These are phyloP conservation scores for Protaetia brevitarsis DNA, from an alignment of 1,140 invertebrate genomes.

Conservation along the genomic window DNA sequence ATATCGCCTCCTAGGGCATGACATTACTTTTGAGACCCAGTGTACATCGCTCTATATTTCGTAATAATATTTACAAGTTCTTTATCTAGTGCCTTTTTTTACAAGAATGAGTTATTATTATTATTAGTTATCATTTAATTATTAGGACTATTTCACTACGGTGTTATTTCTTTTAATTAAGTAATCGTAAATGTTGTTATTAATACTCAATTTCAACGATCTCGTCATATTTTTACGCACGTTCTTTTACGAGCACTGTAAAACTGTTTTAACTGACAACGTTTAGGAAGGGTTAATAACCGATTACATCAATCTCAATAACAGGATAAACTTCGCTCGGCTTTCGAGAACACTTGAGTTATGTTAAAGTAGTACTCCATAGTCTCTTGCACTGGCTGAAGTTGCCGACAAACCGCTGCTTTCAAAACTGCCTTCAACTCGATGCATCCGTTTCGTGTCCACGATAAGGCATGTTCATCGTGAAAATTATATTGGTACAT, in stretches of 20 bases:
- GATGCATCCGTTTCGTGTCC: conserved; percentile 5
- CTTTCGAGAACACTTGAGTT: conserved; percentile 17
- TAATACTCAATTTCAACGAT: not conserved
- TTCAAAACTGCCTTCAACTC: not conserved
- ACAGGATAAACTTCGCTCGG: conserved; percentile 12
- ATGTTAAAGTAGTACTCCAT: conserved; percentile 15
- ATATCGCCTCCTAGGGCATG: too few species aligned
- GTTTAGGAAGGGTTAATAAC: conserved; percentile 1
- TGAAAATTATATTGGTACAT: too few species aligned
- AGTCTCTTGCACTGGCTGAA: conserved; percentile 7
- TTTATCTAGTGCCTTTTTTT: too few species aligned
- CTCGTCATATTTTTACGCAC: not conserved
- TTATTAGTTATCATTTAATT: not conserved
- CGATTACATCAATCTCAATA: conserved; percentile 24
- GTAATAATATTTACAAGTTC: too few species aligned
- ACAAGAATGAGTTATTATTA: too few species aligned
- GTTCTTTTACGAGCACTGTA: not conserved
- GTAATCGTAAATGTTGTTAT: too few species aligned
- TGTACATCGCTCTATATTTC: too few species aligned
- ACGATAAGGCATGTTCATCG: too few species aligned
- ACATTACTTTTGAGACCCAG: too few species aligned
- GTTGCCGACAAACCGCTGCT: not conserved
- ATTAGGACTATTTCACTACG: too few species aligned
- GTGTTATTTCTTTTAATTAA: too few species aligned
- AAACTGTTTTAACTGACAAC: too few species aligned